Evolutionary conservation across 2,888 invertebrate genomes (phyloP), one percentile per base, ranked within the genome.

Genomic region (Acleris sparsana): DNA sequence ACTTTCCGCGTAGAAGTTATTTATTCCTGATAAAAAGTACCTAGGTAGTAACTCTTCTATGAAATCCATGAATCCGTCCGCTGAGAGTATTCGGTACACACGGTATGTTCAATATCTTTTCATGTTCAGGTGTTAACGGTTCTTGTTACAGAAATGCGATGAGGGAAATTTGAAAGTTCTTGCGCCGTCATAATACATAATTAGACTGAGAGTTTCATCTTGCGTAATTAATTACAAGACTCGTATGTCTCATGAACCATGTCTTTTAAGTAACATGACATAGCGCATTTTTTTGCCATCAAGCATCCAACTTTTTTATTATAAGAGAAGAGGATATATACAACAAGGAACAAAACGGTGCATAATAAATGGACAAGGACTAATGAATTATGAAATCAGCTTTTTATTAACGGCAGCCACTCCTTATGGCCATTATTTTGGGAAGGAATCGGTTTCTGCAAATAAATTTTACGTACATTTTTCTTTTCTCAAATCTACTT

Each of bases 151-250:
- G 18, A 43, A 20, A 20, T 55, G 39, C 1, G 18, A 55, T 55
- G 20, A 16, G 16, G 43, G 22, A 20, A 48, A 48, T 17, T 48
- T 48, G 18, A 13, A 29, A 48, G 18, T 29, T 46, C 29, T 13
- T 16, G 48, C 57, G 5, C 17, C 46, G 48, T 58, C 57, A 58
- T 58, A 48, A 29, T 18, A 58, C 13, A n/a, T 58, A 25, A 58
- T 58, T 59, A 20, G 18, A 9, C 49, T 51, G 49, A 29, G 46
- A 13, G 49, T 25, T 13, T 59, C 57, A 46, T 51, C 51, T 51
- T 59, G 18, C 49, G 16, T 33, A 59, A 51, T 59, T 59, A 51
- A 33, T 9, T n/a, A 22, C 17, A 48, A 46, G 9, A 39, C 39
- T 39, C 39, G 39, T 39, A 13, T 39, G n/a, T n/a, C n/a, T n/a